phyloP scores from a whole-genome alignment of 23 tunicate species.

The Ciona savignyi region DNA sequence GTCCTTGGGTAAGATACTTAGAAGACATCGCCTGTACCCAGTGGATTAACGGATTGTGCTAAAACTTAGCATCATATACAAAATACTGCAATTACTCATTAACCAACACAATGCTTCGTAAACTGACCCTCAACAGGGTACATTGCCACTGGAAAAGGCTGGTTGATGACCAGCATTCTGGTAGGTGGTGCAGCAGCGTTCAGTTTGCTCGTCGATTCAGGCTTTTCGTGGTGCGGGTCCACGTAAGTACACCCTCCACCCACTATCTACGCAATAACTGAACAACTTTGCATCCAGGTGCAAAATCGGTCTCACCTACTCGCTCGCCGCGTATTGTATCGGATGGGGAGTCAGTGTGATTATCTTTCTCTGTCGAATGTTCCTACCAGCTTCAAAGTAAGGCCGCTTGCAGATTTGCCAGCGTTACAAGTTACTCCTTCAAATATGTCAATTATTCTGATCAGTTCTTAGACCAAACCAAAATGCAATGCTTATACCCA shows the following conservation, averaged over 20 bases:
- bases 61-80: too few relatives aligned
- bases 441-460: too few relatives aligned
- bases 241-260: background rate
- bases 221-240: slow-evolving; percentile 22
- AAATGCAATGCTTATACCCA: too few relatives aligned
- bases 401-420: background rate
- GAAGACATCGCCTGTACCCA: too few relatives aligned
- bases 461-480: too few relatives aligned
- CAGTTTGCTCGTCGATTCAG: slow-evolving; percentile 64
- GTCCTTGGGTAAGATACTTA: too few relatives aligned
- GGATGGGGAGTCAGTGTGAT: slow-evolving; percentile 65
- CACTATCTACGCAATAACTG: background rate
- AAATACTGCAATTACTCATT: too few relatives aligned
- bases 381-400: slow-evolving; percentile 19
- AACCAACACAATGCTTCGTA: too few relatives aligned
- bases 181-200: slow-evolving; percentile 62
- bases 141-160: slow-evolving; percentile 63
- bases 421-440: too few relatives aligned
- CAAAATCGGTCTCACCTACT: slow-evolving; percentile 28
- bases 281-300: slow-evolving; percentile 4
- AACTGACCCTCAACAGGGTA: slow-evolving; percentile 21
- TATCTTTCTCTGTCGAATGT: slow-evolving; percentile 37
- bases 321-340: slow-evolving; percentile 53
- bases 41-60: too few relatives aligned
- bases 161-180: slow-evolving; percentile 53